Conservation (phyloP, 2,888 invertebrate species). For the Metopia argyrocephala region DNA sequence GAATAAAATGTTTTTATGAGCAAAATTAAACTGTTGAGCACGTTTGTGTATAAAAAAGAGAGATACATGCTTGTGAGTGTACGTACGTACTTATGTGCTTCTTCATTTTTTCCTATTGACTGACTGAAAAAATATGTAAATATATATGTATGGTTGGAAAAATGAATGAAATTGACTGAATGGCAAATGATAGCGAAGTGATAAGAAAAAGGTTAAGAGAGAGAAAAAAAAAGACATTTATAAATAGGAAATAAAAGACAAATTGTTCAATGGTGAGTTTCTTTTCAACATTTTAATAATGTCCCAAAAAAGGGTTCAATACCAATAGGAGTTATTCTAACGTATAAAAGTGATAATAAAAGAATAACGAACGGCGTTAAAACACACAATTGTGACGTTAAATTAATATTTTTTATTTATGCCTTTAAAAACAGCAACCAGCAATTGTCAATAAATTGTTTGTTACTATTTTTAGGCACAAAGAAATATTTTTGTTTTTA, state of each 20-base stretch:
- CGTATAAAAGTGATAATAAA: not conserved
- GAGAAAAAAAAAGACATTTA: not conserved
- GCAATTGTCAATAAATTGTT: not conserved
- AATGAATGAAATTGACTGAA: slow-evolving; percentile 10
- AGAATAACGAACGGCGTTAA: too few species aligned
- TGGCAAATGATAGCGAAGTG: slow-evolving; percentile 4
- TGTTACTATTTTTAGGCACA: slow-evolving; percentile 14
- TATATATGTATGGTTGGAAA: not conserved
- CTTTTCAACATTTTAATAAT: too few species aligned
- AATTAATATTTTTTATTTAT: too few species aligned
- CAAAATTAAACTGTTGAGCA: too few species aligned
- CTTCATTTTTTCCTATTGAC: too few species aligned
- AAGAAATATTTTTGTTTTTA: slow-evolving; percentile 36
- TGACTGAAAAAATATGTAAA: not conserved
- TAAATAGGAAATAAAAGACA: not conserved
- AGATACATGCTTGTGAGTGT: not conserved
- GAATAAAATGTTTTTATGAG: slow-evolving; percentile 13
- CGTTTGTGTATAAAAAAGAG: too few species aligned
- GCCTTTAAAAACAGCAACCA: not conserved
- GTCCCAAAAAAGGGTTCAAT: not conserved
- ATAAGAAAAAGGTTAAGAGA: not conserved
- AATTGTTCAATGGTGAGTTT: not conserved
- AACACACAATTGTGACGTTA: too few species aligned
- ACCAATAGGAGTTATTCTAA: not conserved
- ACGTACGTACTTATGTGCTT: not conserved